Evolutionary conservation across 1,140 invertebrate genomes (phyloP).

Genomic region (Drosophila tani): DNA sequence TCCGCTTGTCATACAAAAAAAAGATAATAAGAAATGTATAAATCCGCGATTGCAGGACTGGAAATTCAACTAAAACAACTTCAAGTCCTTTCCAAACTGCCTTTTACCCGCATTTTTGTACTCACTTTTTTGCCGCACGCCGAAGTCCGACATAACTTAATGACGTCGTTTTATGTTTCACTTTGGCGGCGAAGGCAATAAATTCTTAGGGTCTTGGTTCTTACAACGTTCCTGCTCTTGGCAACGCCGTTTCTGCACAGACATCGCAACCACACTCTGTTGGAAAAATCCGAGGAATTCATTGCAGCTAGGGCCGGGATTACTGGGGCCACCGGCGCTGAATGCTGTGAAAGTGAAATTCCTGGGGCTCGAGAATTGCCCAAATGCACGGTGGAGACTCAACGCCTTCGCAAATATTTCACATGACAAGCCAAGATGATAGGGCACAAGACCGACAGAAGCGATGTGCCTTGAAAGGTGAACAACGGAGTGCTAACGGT

Average conservation of each 20-base stretch:
- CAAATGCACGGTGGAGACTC: conserved; percentile 14
- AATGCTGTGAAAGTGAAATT: conserved; percentile 74
- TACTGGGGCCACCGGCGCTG: conserved; percentile 19
- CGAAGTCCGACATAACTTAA: conserved; percentile 71
- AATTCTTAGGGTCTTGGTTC: conserved; percentile 58
- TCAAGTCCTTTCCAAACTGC: background rate
- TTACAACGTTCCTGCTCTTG: conserved; percentile 29
- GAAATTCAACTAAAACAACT: conserved; percentile 26
- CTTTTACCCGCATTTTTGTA: background rate
- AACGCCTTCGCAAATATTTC: conserved; percentile 64
- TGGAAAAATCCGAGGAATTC: conserved; percentile 60
- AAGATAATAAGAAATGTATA: background rate
- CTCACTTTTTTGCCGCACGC: conserved; percentile 15
- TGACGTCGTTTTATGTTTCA: conserved; percentile 81
- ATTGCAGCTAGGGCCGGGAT: conserved; percentile 36
- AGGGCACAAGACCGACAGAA: background rate
- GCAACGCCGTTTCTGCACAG: background rate
- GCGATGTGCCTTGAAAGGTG: background rate
- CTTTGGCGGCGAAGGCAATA: conserved; percentile 74
- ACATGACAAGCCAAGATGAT: conserved; percentile 56
- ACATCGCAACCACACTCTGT: conserved; percentile 17
- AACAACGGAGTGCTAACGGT: background rate
- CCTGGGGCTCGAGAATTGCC: conserved; percentile 42
- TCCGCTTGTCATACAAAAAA: conserved; percentile 4
- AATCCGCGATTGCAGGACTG: conserved; percentile 5